Evolutionary conservation across 1,140 invertebrate species (phyloP).

Genomic region (Steinernema feltiae): DNA sequence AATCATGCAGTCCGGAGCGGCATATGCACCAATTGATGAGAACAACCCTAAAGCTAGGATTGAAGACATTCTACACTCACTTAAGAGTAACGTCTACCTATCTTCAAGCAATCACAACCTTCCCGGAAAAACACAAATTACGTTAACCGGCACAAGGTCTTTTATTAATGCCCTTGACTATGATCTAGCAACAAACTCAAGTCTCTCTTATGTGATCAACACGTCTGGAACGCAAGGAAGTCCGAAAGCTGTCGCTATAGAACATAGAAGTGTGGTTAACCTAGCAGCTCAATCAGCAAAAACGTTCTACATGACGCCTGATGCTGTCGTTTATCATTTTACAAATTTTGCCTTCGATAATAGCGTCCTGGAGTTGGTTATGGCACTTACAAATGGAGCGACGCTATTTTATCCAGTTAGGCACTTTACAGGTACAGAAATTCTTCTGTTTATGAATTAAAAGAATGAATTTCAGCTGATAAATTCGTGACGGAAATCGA

Average conservation of each 20-base stretch:
- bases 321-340: conserved; percentile 31
- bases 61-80: neutral
- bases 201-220: conserved; percentile 31
- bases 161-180: too few species aligned
- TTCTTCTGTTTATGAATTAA: neutral
- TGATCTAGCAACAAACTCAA: too few species aligned
- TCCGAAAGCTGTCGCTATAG: conserved; percentile 28
- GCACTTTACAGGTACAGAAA: conserved; percentile 17
- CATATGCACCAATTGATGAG: conserved; percentile 27
- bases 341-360: conserved; percentile 38
- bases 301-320: neutral
- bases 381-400: conserved; percentile 17
- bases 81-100: neutral
- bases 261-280: conserved; percentile 24
- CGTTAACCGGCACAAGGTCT: neutral
- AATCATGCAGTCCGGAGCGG: conserved; percentile 22
- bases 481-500: conserved; percentile 18
- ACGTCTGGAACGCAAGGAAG: conserved; percentile 37
- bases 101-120: neutral
- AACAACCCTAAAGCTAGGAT: conserved; percentile 10
- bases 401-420: conserved; percentile 15
- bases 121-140: neutral
- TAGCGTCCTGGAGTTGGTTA: conserved; percentile 35
- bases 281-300: conserved; percentile 12
- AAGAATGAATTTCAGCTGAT: neutral